Conservation (phyloP, 2,113 vertebrate genomes). For the Himantopus leucocephalus region DNA sequence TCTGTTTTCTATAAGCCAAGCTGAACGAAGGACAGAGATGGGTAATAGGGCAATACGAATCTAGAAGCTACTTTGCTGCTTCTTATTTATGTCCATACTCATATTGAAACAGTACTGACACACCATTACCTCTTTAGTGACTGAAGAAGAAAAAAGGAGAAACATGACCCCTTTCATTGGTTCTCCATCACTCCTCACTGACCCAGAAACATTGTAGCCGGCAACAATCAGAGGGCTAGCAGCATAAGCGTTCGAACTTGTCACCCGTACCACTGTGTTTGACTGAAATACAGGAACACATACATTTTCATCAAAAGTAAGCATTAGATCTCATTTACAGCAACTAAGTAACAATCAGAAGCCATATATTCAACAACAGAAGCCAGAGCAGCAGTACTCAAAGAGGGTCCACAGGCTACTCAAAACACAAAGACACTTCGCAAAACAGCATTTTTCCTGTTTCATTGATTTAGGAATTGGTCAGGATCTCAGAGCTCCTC, state of each 20-base stretch:
- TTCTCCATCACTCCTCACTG: constrained; percentile 94
- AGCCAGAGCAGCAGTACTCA: not conserved
- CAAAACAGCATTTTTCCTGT: not conserved
- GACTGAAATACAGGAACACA: constrained; percentile 72
- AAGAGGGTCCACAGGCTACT: not conserved
- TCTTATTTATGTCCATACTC: not conserved
- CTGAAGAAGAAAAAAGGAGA: constrained; percentile 88
- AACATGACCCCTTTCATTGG: constrained; percentile 98
- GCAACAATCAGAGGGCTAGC: constrained; percentile 85
- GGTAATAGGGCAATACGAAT: not conserved
- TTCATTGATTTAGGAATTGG: not conserved
- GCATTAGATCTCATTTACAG: not conserved
- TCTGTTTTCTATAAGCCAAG: not conserved
- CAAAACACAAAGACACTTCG: not conserved
- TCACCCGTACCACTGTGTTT: constrained; percentile 83
- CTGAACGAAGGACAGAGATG: not conserved
- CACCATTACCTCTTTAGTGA: constrained; percentile 83
- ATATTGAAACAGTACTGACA: not conserved
- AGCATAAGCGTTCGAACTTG: constrained; percentile 85
- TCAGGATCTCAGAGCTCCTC: not conserved
- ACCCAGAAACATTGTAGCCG: constrained; percentile 93
- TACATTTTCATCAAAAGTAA: not conserved
- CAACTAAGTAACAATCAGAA: not conserved
- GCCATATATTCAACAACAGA: not conserved
- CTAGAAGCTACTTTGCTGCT: not conserved